phyloP scores from a whole-genome alignment of 1,140 invertebrate genomes.

The Habropoda laboriosa region DNA sequence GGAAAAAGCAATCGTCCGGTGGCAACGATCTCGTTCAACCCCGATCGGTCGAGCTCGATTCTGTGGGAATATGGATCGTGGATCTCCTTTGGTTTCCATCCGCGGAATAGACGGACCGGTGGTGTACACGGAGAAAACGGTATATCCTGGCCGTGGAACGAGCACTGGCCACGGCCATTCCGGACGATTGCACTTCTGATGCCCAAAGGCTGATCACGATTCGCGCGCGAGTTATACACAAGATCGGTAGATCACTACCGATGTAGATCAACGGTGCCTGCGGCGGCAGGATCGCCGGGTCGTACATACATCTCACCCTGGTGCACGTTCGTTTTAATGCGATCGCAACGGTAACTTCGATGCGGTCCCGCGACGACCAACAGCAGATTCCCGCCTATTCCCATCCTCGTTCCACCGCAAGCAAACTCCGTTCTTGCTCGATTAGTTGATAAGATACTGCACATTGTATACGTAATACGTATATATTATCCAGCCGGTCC shows the following conservation, averaged over 20 bases:
- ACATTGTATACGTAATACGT: slow-evolving; percentile 58
- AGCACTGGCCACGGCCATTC: slow-evolving; percentile 61
- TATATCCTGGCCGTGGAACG: slow-evolving; percentile 56
- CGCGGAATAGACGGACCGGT: slow-evolving; percentile 37
- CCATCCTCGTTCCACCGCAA: not conserved
- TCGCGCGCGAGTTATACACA: slow-evolving; percentile 66
- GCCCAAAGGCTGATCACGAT: slow-evolving; percentile 76
- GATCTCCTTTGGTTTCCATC: slow-evolving; percentile 51
- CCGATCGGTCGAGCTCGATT: not conserved
- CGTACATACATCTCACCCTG: slow-evolving; percentile 63
- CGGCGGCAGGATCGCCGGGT: slow-evolving; percentile 60
- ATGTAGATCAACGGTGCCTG: slow-evolving; percentile 72
- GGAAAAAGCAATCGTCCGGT: slow-evolving; percentile 23
- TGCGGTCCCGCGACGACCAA: slow-evolving; percentile 26
- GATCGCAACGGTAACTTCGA: slow-evolving; percentile 58
- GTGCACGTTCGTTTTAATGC: slow-evolving; percentile 62
- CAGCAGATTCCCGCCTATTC: not conserved
- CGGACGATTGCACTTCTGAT: slow-evolving; percentile 69
- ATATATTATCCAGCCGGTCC: slow-evolving; percentile 46
- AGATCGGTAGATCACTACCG: slow-evolving; percentile 78
- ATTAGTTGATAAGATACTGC: slow-evolving; percentile 63
- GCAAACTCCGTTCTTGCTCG: slow-evolving; percentile 24
- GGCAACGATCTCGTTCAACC: slow-evolving; percentile 31
- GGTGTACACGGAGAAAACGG: slow-evolving; percentile 56
- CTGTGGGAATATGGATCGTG: slow-evolving; percentile 61